Evolutionary conservation across 1,140 invertebrate genomes (phyloP), one percentile per base, ranked within the genome.

Genomic region (Stegodyphus mimosarum): DNA sequence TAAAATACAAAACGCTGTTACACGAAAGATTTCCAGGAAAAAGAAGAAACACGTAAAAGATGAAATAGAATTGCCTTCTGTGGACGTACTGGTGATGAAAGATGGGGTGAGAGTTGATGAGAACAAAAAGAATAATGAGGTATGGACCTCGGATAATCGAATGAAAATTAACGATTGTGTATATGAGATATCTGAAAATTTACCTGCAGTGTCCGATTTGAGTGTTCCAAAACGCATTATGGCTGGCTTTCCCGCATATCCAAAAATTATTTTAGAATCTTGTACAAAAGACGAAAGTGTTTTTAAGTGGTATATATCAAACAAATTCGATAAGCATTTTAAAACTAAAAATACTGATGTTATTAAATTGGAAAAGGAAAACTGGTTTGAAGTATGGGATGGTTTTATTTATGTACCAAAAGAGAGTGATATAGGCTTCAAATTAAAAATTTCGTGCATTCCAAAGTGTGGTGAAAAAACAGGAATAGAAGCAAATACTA

Each of bases 161-260:
- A 71, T 92, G 9, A 87, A 88, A 72, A 88, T 92, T 53, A 90
- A 88, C 63, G 93, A 94, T 50, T 90, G 90, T 5, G 87, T 90
- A 48, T 95, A 93, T 89, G 86, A 92, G 33, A 91, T 96, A 15
- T 90, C 93, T 17, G 90, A 95, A 6, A 97, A 98, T 91, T 90
- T 93, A 9, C 96, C 96, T 0, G 94, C 93, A 92, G 90, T 97
- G 4, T 88, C 90, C 51, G 90, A 89, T 75, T 87, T 97, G 6
- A 90, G 90, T 69, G 90, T 98, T 51, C 94, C 96, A 6, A 91
- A 91, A 67, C 92, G 91, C 70, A 94, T 96, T 52, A 91, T 97
- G 90, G 92, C 92, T 3, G 94, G 92, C 6, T 97, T 94, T 91
- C 93, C 94, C 13, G 91, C 94, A 1, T 96, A 96, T 91, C 95